Base-by-base conservation (phyloP, 2,113 vertebrate genomes). In the Mugil cephalus region DNA sequence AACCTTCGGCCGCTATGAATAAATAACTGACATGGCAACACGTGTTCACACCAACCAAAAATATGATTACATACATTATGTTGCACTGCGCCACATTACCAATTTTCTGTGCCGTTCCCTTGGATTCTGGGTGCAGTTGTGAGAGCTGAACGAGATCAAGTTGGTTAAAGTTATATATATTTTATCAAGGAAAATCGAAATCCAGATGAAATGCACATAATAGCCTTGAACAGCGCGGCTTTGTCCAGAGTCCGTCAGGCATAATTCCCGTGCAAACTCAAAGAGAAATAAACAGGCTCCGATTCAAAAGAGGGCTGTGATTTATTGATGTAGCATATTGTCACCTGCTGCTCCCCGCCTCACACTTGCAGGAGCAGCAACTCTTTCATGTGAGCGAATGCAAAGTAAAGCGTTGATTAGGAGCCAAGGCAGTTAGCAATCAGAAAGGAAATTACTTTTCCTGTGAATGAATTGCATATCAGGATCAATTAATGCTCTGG, bases 391-490 rank as follows among this genome's bases (percentile, higher is more conserved):
- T 42, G 63, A 79, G 39, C 67, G 62, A 74, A 85, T 74, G 63
- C 80, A 74, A 82, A 83, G 68, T 60, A 85, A 87, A 78, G 42
- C 30, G 39, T 38, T 87, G 83, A 88, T 89, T 89, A 82, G 50
- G 71, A 76, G 82, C 61, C 74, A 63, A 72, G 69, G 35, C 73
- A 80, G 66, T 83, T 87, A 80, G 83, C 66, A 71, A 88, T 89
- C 77, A 83, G 35, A 78, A 79, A 83, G 82, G 79, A 92, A 90
- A 92, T 80, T 59, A 80, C 66, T 81, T 84, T 80, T 84, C 70
- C 76, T 75, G 61, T 80, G 65, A 84, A 87, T 86, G 83, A 88
- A 80, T 83, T 79, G 79, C 85, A 87, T 76, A 92, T 86, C 79
- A 77, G 80, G 80, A 89, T 77, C 83, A 91, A 89, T 92, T 89